Percentiles rank a stretch among this genome's conserved stretches.
These are phyloP conservation scores for Colletes gigas DNA, from an alignment of 1,140 invertebrate genomes.

Conservation along the genomic window DNA sequence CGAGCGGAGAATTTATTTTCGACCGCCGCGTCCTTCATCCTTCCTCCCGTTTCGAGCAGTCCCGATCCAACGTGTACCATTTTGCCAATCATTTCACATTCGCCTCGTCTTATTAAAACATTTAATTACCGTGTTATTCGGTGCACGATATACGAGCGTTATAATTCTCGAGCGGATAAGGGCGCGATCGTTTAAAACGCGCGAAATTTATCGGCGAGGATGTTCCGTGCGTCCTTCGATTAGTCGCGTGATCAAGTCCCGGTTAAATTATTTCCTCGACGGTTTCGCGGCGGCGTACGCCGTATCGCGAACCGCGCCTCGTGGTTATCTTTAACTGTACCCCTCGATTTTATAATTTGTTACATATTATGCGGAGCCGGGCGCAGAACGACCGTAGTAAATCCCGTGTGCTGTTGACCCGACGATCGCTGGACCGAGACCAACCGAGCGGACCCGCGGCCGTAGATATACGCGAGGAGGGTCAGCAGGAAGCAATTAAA, in stretches of 20 bases:
- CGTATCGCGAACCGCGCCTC: constrained; percentile 30
- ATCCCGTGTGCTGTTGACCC: constrained; percentile 78
- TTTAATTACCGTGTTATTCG: no score
- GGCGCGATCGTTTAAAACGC: background rate
- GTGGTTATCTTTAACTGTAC: constrained; percentile 64
- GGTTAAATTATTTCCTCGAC: background rate
- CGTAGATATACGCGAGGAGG: constrained; percentile 49
- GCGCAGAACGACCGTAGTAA: constrained; percentile 64
- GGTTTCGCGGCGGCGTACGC: no score
- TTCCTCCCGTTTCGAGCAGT: no score
- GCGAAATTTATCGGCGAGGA: background rate
- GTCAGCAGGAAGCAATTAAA: constrained; percentile 67
- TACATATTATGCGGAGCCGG: constrained; percentile 64
- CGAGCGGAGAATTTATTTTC: background rate
- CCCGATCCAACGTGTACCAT: background rate
- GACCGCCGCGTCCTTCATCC: background rate
- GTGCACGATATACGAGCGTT: no score
- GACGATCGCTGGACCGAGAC: constrained; percentile 77
- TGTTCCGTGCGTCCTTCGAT: constrained; percentile 17
- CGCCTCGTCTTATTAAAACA: no score
- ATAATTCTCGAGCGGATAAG: no score
- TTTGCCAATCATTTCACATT: no score
- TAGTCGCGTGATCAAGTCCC: constrained; percentile 18
- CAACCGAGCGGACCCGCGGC: constrained; percentile 34
- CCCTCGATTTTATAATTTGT: constrained; percentile 68